phyloP scores from a whole-genome alignment of 2,888 invertebrate genomes.

The Galerucella pusilla region DNA sequence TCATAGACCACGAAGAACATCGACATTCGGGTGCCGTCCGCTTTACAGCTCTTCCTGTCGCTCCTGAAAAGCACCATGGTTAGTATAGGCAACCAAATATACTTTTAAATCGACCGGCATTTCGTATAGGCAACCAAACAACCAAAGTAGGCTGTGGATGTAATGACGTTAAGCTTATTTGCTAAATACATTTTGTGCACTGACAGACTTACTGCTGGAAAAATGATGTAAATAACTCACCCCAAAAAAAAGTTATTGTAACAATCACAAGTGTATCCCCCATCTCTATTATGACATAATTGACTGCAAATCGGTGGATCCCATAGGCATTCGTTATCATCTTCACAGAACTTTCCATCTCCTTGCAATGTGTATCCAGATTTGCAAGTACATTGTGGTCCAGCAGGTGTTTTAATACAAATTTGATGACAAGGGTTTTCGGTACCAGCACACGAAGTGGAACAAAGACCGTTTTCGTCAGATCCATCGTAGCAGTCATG shows the following conservation, averaged over 20 bases:
- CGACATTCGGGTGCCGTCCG: constrained; percentile 68
- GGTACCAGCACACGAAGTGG: constrained; percentile 64
- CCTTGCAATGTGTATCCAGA: constrained; percentile 69
- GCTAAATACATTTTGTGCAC: no score
- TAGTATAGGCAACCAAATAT: no score
- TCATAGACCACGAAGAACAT: constrained; percentile 69
- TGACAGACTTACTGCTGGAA: background rate
- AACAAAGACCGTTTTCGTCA: constrained; percentile 77
- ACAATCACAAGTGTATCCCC: constrained; percentile 72
- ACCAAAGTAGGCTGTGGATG: no score
- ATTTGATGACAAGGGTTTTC: constrained; percentile 68
- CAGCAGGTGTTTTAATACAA: constrained; percentile 75
- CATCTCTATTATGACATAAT: constrained; percentile 69
- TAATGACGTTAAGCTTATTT: no score
- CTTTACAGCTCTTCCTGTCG: constrained; percentile 77
- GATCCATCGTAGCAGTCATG: constrained; percentile 75
- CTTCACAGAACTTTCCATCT: constrained; percentile 71
- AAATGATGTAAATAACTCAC: constrained; percentile 53
- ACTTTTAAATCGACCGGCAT: no score
- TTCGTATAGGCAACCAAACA: no score
- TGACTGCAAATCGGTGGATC: constrained; percentile 74
- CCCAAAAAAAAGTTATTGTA: constrained; percentile 70
- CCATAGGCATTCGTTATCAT: constrained; percentile 78
- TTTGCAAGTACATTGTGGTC: constrained; percentile 74
- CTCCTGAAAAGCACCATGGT: constrained; percentile 4